Percentiles rank a stretch among this genome's conserved stretches.
Conservation (phyloP, 1,140 invertebrate genomes). For the Geopemphigus sp. region DNA sequence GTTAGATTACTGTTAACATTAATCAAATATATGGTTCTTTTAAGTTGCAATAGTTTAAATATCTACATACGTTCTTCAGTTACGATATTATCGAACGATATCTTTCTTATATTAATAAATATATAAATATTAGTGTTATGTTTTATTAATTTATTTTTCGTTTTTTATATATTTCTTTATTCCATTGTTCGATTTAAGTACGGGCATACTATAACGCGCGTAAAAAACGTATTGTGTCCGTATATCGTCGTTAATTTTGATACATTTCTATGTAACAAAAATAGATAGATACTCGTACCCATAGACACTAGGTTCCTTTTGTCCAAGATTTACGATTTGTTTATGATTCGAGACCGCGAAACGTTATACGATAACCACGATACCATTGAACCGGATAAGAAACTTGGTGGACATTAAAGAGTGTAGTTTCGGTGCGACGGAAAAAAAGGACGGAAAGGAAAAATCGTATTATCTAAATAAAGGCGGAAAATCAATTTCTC, state of each 20-base stretch:
- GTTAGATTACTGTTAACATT: too few relatives aligned
- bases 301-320: conserved; percentile 7
- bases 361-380: background rate
- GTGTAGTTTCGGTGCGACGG: too few relatives aligned
- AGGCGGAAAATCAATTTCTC: background rate
- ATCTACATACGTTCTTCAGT: too few relatives aligned
- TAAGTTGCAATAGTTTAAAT: too few relatives aligned
- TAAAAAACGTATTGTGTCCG: background rate
- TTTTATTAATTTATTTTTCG: background rate
- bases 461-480: background rate
- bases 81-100: too few relatives aligned
- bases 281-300: background rate
- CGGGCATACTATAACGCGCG: background rate
- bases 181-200: background rate
- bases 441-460: too few relatives aligned
- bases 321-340: conserved; percentile 9
- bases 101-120: too few relatives aligned
- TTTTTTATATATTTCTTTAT: background rate
- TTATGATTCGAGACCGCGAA: background rate
- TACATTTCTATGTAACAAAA: background rate
- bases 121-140: too few relatives aligned
- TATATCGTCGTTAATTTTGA: conserved; percentile 7
- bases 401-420: background rate
- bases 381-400: conserved; percentile 1
- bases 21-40: background rate